Base-by-base conservation (phyloP, 2,888 invertebrate species). In the Eurytoma californica region DNA sequence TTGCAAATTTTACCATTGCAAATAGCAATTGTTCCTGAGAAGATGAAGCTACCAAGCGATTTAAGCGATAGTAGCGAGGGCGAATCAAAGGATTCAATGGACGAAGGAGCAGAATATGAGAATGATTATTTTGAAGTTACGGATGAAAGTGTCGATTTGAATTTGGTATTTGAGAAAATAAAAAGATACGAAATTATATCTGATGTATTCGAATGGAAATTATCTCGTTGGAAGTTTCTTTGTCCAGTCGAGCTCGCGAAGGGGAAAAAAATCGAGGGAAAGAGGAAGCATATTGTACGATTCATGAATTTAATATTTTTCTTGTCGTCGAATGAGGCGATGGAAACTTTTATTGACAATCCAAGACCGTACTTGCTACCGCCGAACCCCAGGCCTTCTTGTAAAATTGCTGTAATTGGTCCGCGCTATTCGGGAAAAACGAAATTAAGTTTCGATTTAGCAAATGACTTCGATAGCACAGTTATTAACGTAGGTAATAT, bases 211-310 rank as follows among this genome's bases (percentile, higher is more conserved):
- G 89, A 89, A 79, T 92, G 91, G 91, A 85, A 86, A 65, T 86
- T 92, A 82, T 94, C 94, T 3, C 90, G 91, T 65, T 94, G 94
- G 94, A 91, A 89, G 57, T 92, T 91, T 70, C 90, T 92, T 83
- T 95, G 95, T 85, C 94, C 95, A 5, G 93, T 94, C 3, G 92
- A 93, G 82, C 90, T 94, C 83, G 91, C 91, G 82, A 90, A 91
- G 80, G 92, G 94, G n/a, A 88, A 87, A 72, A 89, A 91, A 65
- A 84, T 90, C 16, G 85, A 88, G 49, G 94, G 94, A 24, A 89
- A 90, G 69, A 88, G 92, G 0, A 92, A 92, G 86, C 91, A 91
- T 83, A 92, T 93, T 0, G 92, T 94, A 0, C 90, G 91, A 53
- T 94, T 94, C 84, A 91, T 94, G 86, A 93, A 93, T 86, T 92